Conservation (phyloP, 2,888 invertebrate species). For the Diaperis boleti region DNA sequence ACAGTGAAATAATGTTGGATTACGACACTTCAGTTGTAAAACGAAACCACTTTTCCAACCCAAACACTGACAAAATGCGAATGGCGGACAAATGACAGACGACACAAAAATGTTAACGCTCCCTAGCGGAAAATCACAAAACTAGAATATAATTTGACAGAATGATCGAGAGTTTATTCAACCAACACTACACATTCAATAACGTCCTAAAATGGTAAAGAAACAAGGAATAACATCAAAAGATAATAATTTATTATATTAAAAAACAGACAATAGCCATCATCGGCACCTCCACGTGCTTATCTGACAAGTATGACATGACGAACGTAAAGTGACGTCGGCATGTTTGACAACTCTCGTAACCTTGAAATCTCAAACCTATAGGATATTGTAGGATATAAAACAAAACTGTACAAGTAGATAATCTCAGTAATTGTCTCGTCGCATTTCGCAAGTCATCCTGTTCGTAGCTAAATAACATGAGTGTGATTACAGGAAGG, state of each 20-base stretch:
- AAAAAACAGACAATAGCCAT: neutral
- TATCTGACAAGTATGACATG: neutral
- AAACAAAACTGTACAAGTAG: no score
- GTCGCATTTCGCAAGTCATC: conserved; percentile 3
- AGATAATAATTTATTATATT: neutral
- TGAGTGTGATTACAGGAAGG: conserved; percentile 70
- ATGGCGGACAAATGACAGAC: neutral
- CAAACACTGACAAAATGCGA: neutral
- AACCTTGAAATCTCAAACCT: conserved; percentile 22
- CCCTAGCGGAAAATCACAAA: no score
- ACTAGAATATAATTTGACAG: no score
- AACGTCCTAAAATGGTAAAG: no score
- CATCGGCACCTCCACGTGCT: neutral
- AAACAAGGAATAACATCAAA: no score
- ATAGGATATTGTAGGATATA: no score
- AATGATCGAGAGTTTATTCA: no score
- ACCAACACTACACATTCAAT: no score
- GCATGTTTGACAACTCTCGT: conserved; percentile 6
- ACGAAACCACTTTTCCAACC: no score
- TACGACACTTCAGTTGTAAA: no score
- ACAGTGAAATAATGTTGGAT: no score
- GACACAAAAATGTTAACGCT: neutral
- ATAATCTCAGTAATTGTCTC: conserved; percentile 3
- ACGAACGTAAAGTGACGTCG: neutral
- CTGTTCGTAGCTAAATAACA: conserved; percentile 16